Conservation (phyloP, 2,888 invertebrate species). For the Athripsodes cinereus region DNA sequence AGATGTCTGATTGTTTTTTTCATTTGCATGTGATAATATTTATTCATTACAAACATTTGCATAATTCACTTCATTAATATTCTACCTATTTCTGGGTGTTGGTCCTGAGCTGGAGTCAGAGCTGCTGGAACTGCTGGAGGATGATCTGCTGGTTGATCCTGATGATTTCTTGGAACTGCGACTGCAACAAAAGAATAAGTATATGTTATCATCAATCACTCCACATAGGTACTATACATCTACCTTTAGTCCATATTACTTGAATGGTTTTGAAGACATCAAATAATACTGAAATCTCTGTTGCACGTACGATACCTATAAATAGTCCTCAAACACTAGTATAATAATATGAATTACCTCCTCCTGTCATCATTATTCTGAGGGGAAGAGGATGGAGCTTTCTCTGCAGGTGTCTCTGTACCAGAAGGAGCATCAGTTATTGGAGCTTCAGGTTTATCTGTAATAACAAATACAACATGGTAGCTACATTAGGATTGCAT, state of each 20-base stretch:
- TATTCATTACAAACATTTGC: neutral
- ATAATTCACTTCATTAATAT: neutral
- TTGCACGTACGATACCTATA: too few species aligned
- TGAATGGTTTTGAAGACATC: too few species aligned
- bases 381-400: neutral
- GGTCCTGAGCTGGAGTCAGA: constrained; percentile 19
- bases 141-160: constrained; percentile 14
- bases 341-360: too few species aligned
- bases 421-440: neutral
- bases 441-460: neutral
- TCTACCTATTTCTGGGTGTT: constrained; percentile 19
- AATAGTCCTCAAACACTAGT: too few species aligned
- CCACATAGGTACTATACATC: too few species aligned
- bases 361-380: neutral
- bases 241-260: too few species aligned
- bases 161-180: neutral
- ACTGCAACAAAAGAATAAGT: neutral
- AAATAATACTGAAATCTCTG: too few species aligned
- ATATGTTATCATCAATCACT: too few species aligned
- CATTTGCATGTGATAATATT: too few species aligned
- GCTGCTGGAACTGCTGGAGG: constrained; percentile 25
- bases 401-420: neutral
- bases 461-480: neutral
- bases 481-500: neutral
- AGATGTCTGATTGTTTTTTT: too few species aligned